Conservation (phyloP, 2,797 vertebrate species). For the Helicolenus hilgendorfi region DNA sequence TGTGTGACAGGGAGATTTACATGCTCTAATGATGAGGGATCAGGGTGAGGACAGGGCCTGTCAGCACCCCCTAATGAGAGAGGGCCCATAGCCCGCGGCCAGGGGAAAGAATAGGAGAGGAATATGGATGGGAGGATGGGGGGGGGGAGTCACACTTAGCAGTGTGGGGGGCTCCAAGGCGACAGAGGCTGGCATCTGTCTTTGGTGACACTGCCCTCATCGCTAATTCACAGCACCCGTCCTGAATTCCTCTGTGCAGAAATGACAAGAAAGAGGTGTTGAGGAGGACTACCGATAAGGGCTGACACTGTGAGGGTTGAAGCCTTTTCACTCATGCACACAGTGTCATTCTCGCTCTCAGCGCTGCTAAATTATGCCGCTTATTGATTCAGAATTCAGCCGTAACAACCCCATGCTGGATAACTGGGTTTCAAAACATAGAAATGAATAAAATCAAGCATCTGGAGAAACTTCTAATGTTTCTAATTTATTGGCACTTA, state of each 20-base stretch:
- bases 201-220: slow-evolving; percentile 74
- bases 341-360: slow-evolving; percentile 61
- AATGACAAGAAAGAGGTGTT: slow-evolving; percentile 54
- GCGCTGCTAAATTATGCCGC: slow-evolving; percentile 61
- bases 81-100: slow-evolving; percentile 77
- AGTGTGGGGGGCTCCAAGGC: slow-evolving; percentile 40
- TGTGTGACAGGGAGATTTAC: slow-evolving; percentile 89
- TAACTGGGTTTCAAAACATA: slow-evolving; percentile 32
- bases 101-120: slow-evolving; percentile 68
- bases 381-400: slow-evolving; percentile 69
- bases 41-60: slow-evolving; percentile 86
- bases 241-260: slow-evolving; percentile 72
- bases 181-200: slow-evolving; percentile 84
- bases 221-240: slow-evolving; percentile 63
- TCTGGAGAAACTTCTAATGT: slow-evolving; percentile 23
- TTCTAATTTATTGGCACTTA: slow-evolving; percentile 40
- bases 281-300: slow-evolving; percentile 54
- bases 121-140: slow-evolving; percentile 42
- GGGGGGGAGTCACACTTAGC: slow-evolving; percentile 51
- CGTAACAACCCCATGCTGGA: slow-evolving; percentile 58
- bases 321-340: slow-evolving; percentile 62
- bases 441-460: slow-evolving; percentile 42
- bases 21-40: slow-evolving; percentile 92
- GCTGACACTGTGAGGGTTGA: slow-evolving; percentile 22
- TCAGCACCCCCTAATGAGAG: slow-evolving; percentile 89